A percentile compares a stretch with the other conserved stretches of the same genome.
phyloP scores from a whole-genome alignment of 1,140 invertebrate genomes.

The Pachypeltis micranthus region DNA sequence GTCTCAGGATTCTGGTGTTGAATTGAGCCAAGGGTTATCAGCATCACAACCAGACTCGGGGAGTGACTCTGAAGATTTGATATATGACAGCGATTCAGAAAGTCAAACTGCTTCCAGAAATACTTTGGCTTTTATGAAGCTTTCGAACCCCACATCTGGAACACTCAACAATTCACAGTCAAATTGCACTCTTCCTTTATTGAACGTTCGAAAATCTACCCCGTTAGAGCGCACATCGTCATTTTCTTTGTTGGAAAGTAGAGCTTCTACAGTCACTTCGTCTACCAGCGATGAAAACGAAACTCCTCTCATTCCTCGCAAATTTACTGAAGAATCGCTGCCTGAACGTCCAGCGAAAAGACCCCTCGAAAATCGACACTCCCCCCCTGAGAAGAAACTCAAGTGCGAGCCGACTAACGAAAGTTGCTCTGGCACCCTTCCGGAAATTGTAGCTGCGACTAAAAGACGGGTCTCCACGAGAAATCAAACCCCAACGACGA shows the following conservation, averaged over 20 bases:
- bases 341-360: too few species aligned
- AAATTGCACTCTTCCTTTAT: not conserved
- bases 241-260: too few species aligned
- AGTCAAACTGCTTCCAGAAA: constrained; percentile 34
- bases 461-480: not conserved
- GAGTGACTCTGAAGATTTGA: constrained; percentile 39
- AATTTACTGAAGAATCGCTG: too few species aligned
- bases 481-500: constrained; percentile 22
- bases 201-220: not conserved
- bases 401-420: constrained; percentile 22
- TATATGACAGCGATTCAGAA: constrained; percentile 54
- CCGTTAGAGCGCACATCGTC: too few species aligned
- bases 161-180: not conserved
- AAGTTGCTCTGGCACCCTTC: constrained; percentile 5
- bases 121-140: not conserved
- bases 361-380: not conserved
- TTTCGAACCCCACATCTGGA: not conserved
- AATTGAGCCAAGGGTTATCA: constrained; percentile 22
- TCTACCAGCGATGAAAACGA: too few species aligned
- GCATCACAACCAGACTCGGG: constrained; percentile 23
- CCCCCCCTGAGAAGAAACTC: constrained; percentile 4
- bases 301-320: too few species aligned
- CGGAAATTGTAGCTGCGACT: constrained; percentile 6
- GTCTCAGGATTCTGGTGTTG: constrained; percentile 29
- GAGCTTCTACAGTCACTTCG: too few species aligned